Percentiles rank a stretch among this genome's conserved stretches.
Evolutionary conservation across 2,888 invertebrate species (phyloP).

Genomic region (Tetropium fuscum): DNA sequence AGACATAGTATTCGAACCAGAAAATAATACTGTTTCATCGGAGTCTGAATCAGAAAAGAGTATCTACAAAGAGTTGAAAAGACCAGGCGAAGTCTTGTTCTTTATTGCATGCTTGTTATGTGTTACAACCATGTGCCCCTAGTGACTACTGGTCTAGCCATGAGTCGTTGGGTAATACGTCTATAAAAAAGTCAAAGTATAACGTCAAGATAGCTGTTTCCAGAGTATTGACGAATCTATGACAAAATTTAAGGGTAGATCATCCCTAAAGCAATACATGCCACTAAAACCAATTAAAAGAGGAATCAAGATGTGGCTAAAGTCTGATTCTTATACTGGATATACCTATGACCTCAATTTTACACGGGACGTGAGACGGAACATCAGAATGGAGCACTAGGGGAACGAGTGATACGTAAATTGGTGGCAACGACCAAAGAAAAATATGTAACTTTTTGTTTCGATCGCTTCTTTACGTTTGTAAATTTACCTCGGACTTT

Average conservation of each 20-base stretch:
- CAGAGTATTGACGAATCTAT: neutral
- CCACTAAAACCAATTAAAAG: slow-evolving; percentile 7
- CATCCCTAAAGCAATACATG: neutral
- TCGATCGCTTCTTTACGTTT: neutral
- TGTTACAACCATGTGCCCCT: slow-evolving; percentile 5
- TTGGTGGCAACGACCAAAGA: neutral
- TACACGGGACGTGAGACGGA: slow-evolving; percentile 4
- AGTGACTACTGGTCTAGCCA: slow-evolving; percentile 4
- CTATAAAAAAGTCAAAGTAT: neutral
- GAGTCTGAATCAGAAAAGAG: too few relatives aligned
- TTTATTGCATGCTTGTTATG: neutral
- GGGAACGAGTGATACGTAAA: neutral
- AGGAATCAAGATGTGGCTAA: slow-evolving; percentile 11
- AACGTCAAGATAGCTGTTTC: neutral
- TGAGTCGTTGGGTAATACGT: neutral
- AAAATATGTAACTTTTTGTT: neutral
- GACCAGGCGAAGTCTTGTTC: too few relatives aligned
- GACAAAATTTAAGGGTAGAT: neutral
- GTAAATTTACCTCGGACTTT: neutral
- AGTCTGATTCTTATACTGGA: neutral
- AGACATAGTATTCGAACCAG: too few relatives aligned
- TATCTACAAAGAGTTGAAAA: too few relatives aligned
- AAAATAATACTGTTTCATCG: too few relatives aligned
- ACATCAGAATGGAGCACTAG: neutral
- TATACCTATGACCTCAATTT: slow-evolving; percentile 15